phyloP scores from a whole-genome alignment of 2,113 vertebrate species.

The Pseudopodoces humilis region DNA sequence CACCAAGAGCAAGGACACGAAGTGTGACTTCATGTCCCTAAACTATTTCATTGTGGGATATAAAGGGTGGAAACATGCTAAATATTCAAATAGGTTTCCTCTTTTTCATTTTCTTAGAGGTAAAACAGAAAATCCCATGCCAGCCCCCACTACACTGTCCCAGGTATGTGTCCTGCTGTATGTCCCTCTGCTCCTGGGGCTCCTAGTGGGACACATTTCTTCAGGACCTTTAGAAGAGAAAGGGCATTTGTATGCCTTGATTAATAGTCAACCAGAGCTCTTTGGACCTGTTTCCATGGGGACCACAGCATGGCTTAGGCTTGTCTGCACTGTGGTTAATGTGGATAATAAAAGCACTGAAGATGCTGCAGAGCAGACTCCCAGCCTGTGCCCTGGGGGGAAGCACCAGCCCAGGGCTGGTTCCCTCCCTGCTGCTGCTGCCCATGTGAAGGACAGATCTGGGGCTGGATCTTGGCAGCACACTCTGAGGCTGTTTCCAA shows the following conservation, averaged over 20 bases:
- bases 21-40: background rate
- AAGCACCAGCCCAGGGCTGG: background rate
- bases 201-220: background rate
- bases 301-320: background rate
- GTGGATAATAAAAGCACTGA: background rate
- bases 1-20: background rate
- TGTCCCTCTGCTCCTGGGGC: background rate
- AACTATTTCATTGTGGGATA: background rate
- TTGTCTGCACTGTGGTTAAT: background rate
- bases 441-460: background rate
- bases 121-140: background rate
- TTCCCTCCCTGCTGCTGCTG: background rate
- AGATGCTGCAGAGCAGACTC: background rate
- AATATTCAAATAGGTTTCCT: background rate
- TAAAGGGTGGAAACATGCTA: background rate
- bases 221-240: background rate
- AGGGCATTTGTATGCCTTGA: background rate
- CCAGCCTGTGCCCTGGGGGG: background rate
- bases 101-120: background rate
- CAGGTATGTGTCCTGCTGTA: background rate
- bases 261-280: constrained; percentile 12
- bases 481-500: background rate
- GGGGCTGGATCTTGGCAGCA: background rate
- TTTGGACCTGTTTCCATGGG: constrained; percentile 60
- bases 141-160: background rate